Base-by-base conservation (phyloP, 2,113 vertebrate genomes). In the Euleptes europaea region DNA sequence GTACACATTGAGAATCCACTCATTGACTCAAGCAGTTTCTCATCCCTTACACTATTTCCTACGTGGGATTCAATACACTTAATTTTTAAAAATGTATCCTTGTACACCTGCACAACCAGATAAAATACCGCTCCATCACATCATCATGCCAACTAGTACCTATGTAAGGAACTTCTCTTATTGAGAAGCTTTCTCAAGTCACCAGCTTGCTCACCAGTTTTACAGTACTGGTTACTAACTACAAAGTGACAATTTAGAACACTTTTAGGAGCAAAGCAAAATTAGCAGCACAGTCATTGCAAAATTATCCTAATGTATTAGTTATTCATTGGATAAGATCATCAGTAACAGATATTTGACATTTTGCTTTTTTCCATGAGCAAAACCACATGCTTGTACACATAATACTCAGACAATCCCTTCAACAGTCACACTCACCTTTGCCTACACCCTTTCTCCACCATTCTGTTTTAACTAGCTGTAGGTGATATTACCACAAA, bases 401-500 rank as follows among this genome's bases (percentile, higher is more conserved):
- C 33, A 78, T 84, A 57, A 87, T 92, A 51, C 87, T 88, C 44
- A 76, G 1, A 28, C 11, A 84, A 40, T 47, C 26, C 44, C 26
- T 47, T 23, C 80, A 84, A 35, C 21, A 82, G 19, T 35, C 79
- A 88, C 38, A 3, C 78, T 87, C 83, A 76, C 69, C 78, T 86
- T 90, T 40, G 84, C 73, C 38, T 85, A 83, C n/a, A 87, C 15
- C 28, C 40, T 87, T 60, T 60, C 85, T 84, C n/a, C 78, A 38
- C 35, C 42, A 51, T 77, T 0, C 84, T 54, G 11, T 3, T 21
- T 83, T 75, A 84, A 79, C 78, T 23, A 11, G 66, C 66, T 0
- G 0, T 76, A 89, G 44, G 73, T 57, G 69, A 65, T 47, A 71
- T 90, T 90, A 81, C 88, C 63, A 90, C 85, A 92, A 72, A 75